phyloP scores from a whole-genome alignment of 2,797 vertebrate species.

The Botia kubotai region DNA sequence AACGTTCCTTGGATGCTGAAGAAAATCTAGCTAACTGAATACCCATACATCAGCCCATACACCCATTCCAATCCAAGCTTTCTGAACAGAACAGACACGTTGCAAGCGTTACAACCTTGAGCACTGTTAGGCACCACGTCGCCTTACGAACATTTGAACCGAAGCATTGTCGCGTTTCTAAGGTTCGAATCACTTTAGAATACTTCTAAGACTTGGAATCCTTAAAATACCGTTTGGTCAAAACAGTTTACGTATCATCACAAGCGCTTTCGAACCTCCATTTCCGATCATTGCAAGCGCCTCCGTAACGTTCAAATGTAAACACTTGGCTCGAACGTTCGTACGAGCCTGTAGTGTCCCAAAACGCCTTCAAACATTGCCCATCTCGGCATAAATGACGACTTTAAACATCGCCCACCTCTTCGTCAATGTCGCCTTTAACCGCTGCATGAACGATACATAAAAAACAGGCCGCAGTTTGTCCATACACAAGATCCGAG shows the following conservation, averaged over 20 bases:
- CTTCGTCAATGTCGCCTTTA: neutral
- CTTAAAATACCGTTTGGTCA: neutral
- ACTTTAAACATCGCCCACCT: neutral
- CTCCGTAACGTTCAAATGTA: neutral
- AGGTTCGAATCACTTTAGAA: neutral
- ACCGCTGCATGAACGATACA: neutral
- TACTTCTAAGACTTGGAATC: no score
- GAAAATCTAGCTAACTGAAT: neutral
- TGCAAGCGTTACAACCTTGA: neutral
- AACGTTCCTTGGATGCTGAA: neutral
- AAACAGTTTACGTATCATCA: neutral
- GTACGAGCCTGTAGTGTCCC: neutral
- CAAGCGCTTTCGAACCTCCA: no score
- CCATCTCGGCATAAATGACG: no score
- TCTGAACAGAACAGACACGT: neutral
- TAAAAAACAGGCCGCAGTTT: constrained; percentile 12
- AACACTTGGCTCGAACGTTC: neutral
- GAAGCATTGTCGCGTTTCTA: neutral
- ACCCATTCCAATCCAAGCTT: neutral
- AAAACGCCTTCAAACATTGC: neutral
- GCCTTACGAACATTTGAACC: neutral
- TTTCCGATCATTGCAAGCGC: neutral
- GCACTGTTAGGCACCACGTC: neutral
- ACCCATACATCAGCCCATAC: neutral
- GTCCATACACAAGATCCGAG: neutral